A percentile compares a stretch with the other conserved stretches of the same genome.
These are phyloP conservation scores for Littorina saxatilis DNA, from an alignment of 1,140 invertebrate genomes.

Conservation along the genomic window DNA sequence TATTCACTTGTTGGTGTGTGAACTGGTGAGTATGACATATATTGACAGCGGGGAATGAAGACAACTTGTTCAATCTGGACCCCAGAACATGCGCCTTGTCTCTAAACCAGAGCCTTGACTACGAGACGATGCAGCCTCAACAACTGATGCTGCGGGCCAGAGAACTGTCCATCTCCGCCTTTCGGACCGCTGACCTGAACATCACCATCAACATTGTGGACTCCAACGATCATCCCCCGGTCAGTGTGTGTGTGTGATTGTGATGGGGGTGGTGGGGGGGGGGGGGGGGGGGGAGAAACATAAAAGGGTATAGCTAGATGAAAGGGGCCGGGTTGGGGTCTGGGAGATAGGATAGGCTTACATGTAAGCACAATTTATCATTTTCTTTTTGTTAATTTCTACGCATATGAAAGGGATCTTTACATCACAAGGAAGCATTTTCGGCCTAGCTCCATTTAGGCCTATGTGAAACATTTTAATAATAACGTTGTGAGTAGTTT, in stretches of 20 bases:
- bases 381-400: not conserved
- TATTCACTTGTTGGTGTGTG: too few relatives aligned
- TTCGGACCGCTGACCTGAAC: not conserved
- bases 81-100: not conserved
- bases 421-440: too few relatives aligned
- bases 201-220: constrained; percentile 7
- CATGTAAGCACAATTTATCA: not conserved
- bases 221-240: constrained; percentile 21
- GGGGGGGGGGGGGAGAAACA: not conserved
- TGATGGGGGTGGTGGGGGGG: too few relatives aligned
- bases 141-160: not conserved
- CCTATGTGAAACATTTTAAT: too few relatives aligned
- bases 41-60: constrained; percentile 16
- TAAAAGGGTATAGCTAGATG: not conserved
- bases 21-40: too few relatives aligned
- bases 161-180: not conserved
- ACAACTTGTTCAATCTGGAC: constrained; percentile 8
- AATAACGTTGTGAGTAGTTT: too few relatives aligned
- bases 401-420: too few relatives aligned
- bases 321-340: not conserved
- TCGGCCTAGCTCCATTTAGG: too few relatives aligned
- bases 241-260: constrained; percentile 10
- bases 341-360: not conserved
- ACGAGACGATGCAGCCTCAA: not conserved
- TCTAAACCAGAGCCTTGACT: not conserved